Base-by-base conservation (phyloP, 2,113 vertebrate species). In the Silurus asotus region DNA sequence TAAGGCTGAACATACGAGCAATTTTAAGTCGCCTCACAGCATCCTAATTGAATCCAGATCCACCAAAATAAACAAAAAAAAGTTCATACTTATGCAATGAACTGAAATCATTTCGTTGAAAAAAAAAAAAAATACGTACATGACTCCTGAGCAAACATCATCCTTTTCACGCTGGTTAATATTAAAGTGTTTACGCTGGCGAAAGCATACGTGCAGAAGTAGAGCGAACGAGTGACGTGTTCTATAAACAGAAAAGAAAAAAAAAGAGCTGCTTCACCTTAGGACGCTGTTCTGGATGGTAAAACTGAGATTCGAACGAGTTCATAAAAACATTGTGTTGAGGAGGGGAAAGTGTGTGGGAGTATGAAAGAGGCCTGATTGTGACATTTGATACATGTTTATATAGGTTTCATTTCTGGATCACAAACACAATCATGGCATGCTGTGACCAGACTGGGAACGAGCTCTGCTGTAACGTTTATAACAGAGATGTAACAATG, bases 161-260 rank as follows among this genome's bases (percentile, higher is more conserved):
- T 51, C 19, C 10, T 51, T 75, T 75, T 53, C 72, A 75, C 51
- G 48, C 72, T 75, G 20, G 48, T 75, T 75, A 49, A 75, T 75
- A 23, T 75, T 49, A 75, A 75, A 53, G 20, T 23, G 72, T 51
- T 75, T 51, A 75, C 72, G 51, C 45, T 49, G 69, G 69, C 45
- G 11, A 48, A 51, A 53, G 72, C 70, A 20, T 9, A 9, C 17
- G 49, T 19, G 17, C 48, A 75, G 45, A 10, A 48, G 2, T 13
- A 53, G 48, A 53, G 72, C 3, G 10, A 72, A 72, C 28, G 45
- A 37, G 7, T 72, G 37, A 72, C 69, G 15, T 72, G 37, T 48
- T 72, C 3, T 20, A 13, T 45, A 48, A 19, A 72, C 4, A 72
- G 28, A 45, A 62, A 19, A 69, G 17, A 62, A 62, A 19, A 9